phyloP scores from a whole-genome alignment of 2,113 vertebrate genomes.

The Ameiurus melas region DNA sequence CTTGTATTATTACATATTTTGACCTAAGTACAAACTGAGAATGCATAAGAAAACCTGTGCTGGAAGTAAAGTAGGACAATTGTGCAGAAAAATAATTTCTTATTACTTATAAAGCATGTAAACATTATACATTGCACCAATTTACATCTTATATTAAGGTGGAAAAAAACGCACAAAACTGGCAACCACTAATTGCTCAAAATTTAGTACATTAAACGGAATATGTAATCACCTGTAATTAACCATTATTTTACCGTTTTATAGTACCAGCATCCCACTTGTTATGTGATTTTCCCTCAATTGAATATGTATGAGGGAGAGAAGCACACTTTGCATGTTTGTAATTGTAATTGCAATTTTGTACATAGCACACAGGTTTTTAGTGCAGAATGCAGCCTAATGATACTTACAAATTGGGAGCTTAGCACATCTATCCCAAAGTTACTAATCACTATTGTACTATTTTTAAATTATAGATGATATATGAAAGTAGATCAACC shows the following conservation, averaged over 20 bases:
- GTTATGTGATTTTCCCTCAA: neutral
- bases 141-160: neutral
- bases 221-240: too few relatives aligned
- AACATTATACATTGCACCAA: neutral
- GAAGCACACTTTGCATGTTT: neutral
- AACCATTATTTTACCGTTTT: neutral
- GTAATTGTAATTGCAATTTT: too few relatives aligned
- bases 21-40: too few relatives aligned
- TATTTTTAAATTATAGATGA: slow-evolving; percentile 4
- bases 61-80: neutral
- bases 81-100: neutral
- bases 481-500: neutral
- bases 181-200: neutral
- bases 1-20: neutral
- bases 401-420: neutral
- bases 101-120: neutral
- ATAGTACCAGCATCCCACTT: neutral
- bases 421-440: neutral
- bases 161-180: neutral
- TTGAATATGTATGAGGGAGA: neutral
- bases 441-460: neutral
- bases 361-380: neutral
- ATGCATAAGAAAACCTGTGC: too few relatives aligned
- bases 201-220: neutral
- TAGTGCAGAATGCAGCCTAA: neutral